A percentile compares a stretch with the other conserved stretches of the same genome.
phyloP scores from a whole-genome alignment of 2,888 invertebrate species.

The Sicus ferrugineus region DNA sequence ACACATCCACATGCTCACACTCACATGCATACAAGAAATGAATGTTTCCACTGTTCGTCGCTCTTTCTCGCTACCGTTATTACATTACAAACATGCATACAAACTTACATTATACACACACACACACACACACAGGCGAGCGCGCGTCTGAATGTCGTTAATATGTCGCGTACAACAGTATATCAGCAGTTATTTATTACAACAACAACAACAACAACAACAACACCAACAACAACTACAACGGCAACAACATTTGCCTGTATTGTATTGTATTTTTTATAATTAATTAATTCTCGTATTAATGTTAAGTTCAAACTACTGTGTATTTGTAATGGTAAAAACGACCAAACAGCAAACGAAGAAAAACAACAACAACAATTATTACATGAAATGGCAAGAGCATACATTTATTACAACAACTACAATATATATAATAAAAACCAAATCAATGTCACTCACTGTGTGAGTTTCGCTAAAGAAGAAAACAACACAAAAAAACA shows the following conservation, averaged over 20 bases:
- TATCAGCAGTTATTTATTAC: conserved; percentile 23
- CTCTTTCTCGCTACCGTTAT: no score
- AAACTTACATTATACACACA: conserved; percentile 13
- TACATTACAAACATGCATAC: conserved; percentile 30
- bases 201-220: background rate
- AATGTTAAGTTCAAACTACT: conserved; percentile 22
- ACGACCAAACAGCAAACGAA: conserved; percentile 18
- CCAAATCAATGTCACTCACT: background rate
- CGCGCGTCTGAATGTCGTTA: conserved; percentile 11
- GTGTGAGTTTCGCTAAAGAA: conserved; percentile 28
- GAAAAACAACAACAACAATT: background rate
- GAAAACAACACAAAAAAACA: conserved; percentile 36
- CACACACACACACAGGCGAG: background rate
- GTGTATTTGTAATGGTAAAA: conserved; percentile 13
- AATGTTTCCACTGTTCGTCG: no score
- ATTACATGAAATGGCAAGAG: background rate
- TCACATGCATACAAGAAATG: background rate
- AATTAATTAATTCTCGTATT: background rate
- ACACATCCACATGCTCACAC: conserved; percentile 1
- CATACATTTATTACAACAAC: no score
- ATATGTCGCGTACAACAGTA: conserved; percentile 31
- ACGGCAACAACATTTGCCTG: background rate
- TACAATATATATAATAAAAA: conserved; percentile 17
- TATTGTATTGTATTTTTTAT: background rate
- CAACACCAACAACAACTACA: conserved; percentile 5